phyloP scores from a whole-genome alignment of 2,113 vertebrate genomes.

The Australoheros scitulus region DNA sequence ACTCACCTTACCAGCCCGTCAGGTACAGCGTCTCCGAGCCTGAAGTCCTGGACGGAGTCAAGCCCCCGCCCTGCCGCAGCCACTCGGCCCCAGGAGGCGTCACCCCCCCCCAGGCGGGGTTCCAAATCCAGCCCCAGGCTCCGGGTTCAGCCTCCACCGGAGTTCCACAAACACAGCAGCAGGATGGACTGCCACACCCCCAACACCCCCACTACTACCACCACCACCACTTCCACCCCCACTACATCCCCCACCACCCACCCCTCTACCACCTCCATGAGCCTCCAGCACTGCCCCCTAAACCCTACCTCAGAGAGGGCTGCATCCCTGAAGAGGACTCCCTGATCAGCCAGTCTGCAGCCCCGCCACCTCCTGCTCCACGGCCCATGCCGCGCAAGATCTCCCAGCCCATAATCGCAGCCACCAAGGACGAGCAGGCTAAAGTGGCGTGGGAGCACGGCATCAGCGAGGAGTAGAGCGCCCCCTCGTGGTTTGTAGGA shows the following conservation, averaged over 20 bases:
- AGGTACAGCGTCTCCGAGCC: conserved; percentile 93
- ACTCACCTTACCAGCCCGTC: conserved; percentile 90
- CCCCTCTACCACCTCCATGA: conserved; percentile 77
- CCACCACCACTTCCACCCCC: conserved; percentile 75
- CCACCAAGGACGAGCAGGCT: conserved; percentile 88
- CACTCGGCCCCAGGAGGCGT: conserved; percentile 89
- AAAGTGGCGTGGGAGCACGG: conserved; percentile 93
- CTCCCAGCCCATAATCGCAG: conserved; percentile 84
- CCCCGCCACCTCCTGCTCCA: conserved; percentile 36
- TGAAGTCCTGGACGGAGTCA: conserved; percentile 88
- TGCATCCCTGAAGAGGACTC: conserved; percentile 87
- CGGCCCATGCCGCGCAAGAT: conserved; percentile 88
- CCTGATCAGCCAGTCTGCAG: conserved; percentile 38
- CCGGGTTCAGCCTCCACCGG: neutral
- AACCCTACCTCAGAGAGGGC: conserved; percentile 91
- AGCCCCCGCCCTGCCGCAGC: conserved; percentile 89
- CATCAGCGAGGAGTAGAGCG: conserved; percentile 83
- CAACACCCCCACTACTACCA: conserved; percentile 70
- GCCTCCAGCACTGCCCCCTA: conserved; percentile 88
- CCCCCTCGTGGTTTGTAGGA: fast-evolving
- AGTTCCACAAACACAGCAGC: conserved; percentile 26
- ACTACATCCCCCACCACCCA: conserved; percentile 65
- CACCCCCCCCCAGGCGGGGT: conserved; percentile 58
- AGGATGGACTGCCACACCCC: conserved; percentile 59
- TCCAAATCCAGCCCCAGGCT: conserved; percentile 35